Evolutionary conservation across 2,888 invertebrate genomes (phyloP), one percentile per base, ranked within the genome.

Genomic region (Epirrita christyi): DNA sequence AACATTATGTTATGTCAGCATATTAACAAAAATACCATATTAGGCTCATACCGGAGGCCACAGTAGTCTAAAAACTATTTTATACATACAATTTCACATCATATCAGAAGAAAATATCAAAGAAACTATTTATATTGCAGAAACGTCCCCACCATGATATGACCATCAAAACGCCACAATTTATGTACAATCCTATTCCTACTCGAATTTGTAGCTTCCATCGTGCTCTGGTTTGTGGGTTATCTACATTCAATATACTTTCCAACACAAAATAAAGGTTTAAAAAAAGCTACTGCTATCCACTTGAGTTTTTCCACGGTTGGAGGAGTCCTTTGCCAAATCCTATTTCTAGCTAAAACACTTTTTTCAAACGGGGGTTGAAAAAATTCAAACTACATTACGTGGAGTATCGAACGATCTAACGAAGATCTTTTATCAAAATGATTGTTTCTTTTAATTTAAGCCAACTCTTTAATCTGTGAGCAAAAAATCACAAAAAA

Each of bases 151-250:
- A 84, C 90, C 91, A 87, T 86, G 71, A 10, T 13, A 28, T 47
- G 60, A 61, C 67, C 64, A 70, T 69, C 76, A 71, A 75, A 41
- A 62, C 64, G 63, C 69, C 76, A 71, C 73, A 75, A 67, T 56
- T 72, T 76, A 81, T 73, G 67, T 78, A 83, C 86, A 71, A 72
- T 67, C 80, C 78, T 86, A 88, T 70, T 60, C 84, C 85, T 90
- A 88, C 79, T 75, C 85, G 75, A 88, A 88, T 91, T 92, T 92
- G 92, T 90, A 90, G 86, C 90, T 83, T 89, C 83, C 85, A 88
- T 92, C 92, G 92, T 92, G 92, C 92, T 92, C 92, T 92, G 91
- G 80, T 72, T 80, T 78, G 78, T 73, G 70, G 67, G 64, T 68
- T 68, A 70, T 76, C 73, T 74, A 80, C 75, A 72, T 70, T 68